phyloP scores from a whole-genome alignment of 2,888 invertebrate species.

The Aporophyla nigra region DNA sequence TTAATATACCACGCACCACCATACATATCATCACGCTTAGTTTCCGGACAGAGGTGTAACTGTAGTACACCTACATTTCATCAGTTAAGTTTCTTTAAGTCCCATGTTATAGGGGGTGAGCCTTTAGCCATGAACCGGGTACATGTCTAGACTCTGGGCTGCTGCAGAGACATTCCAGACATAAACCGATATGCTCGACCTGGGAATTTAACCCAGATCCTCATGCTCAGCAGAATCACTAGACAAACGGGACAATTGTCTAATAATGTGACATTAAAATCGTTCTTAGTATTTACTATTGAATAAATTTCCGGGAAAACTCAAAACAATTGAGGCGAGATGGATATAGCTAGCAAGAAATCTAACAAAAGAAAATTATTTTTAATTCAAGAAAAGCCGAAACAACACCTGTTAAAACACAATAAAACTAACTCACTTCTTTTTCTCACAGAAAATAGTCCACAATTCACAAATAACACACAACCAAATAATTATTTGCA shows the following conservation, averaged over 20 bases:
- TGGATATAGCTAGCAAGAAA: neutral
- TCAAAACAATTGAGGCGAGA: neutral
- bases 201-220: neutral
- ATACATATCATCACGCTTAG: neutral
- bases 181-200: neutral
- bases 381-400: constrained; percentile 1
- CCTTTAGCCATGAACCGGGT: neutral
- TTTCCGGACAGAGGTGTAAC: neutral
- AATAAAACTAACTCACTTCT: constrained; percentile 44
- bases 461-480: constrained; percentile 37
- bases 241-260: neutral
- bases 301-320: neutral
- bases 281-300: neutral
- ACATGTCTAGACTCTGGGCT: neutral
- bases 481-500: constrained; percentile 24
- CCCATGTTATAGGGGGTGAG: too few relatives aligned
- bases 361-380: constrained; percentile 14
- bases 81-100: neutral
- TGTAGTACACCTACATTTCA: neutral
- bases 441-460: constrained; percentile 4
- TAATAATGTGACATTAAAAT: neutral
- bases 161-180: neutral
- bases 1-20: neutral
- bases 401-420: constrained; percentile 25
- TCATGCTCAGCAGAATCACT: neutral